Conservation (phyloP, 2,888 invertebrate species). For the Aplocera efformata region DNA sequence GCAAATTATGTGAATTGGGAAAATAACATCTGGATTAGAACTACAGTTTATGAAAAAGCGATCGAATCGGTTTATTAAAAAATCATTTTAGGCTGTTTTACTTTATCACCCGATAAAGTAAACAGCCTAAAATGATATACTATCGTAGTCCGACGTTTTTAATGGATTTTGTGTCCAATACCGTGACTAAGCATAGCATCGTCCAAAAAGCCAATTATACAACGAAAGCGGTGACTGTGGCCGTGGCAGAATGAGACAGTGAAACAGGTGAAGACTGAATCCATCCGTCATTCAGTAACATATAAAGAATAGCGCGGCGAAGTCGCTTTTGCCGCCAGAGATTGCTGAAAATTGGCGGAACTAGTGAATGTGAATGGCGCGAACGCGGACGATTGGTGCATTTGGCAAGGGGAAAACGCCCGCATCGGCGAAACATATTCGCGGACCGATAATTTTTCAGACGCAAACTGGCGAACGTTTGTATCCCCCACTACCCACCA, state of each 20-base stretch:
- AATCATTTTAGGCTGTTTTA: no score
- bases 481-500: slow-evolving; percentile 73
- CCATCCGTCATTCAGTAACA: slow-evolving; percentile 38
- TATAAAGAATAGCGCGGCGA: slow-evolving; percentile 31
- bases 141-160: neutral
- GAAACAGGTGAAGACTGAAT: slow-evolving; percentile 25
- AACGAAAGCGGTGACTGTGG: slow-evolving; percentile 21
- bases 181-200: slow-evolving; percentile 6
- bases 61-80: no score
- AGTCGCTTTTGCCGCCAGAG: slow-evolving; percentile 28
- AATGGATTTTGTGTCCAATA: slow-evolving; percentile 6
- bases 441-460: slow-evolving; percentile 76
- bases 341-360: slow-evolving; percentile 48
- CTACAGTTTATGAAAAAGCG: no score
- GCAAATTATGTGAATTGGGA: no score
- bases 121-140: neutral
- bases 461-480: slow-evolving; percentile 60
- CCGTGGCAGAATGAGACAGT: slow-evolving; percentile 29
- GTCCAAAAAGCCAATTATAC: slow-evolving; percentile 17
- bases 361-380: slow-evolving; percentile 45
- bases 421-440: slow-evolving; percentile 69
- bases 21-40: no score
- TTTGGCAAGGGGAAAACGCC: slow-evolving; percentile 64
- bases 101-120: neutral
- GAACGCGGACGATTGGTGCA: slow-evolving; percentile 57